Base-by-base conservation (phyloP, 2,797 vertebrate genomes). In the Antrozous pallidus region DNA sequence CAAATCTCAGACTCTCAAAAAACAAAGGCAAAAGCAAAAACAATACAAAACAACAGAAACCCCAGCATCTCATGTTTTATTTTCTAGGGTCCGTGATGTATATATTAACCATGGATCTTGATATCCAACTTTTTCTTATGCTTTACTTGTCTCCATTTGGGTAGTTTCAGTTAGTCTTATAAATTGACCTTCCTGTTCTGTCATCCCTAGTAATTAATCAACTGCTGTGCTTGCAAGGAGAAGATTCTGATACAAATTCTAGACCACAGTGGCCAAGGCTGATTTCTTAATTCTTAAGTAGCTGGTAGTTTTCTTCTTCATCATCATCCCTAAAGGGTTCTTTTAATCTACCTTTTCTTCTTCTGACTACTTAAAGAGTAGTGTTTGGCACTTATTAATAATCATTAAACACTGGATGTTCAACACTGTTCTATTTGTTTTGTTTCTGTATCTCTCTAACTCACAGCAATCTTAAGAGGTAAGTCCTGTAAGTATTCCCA, bases 251-350 rank as follows among this genome's bases (percentile, higher is more conserved):
- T 33, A 71, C 17, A 93, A 63, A 13, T 63, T 70, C 28, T 61
- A 12, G 28, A 6, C 31, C 61, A 63, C 14, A 63, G 28, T n/a
- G 31, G 6, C 31, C 61, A 63, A 31, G 61, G 31, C 40, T 75
- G n/a, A 54, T 79, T 94, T 94, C 42, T 88, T 70, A 87, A 69
- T 81, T 47, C 33, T 86, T 75, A 78, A 80, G 42, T 33, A 81
- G n/a, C 81, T 77, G 69, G 40, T 47, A 54, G 3, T 61, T 78
- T 49, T 87, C 6, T 58, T 88, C 45, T 79, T 77, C 33, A 49
- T 31, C 40, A 31, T 84, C 12, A 56, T 69, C 63, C n/a, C 36
- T 87, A 79, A 65, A 74, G 75, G 49, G 14, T 73, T 83, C 20
- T 96, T 89, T 82, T 63, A 20, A 82, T 42, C 42, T 71, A 0